Evolutionary conservation across 37 sponge, comb jelly and placozoan genomes (phyloP), one percentile per base, ranked within the genome.

Genomic region (Chondrosia reniformis): DNA sequence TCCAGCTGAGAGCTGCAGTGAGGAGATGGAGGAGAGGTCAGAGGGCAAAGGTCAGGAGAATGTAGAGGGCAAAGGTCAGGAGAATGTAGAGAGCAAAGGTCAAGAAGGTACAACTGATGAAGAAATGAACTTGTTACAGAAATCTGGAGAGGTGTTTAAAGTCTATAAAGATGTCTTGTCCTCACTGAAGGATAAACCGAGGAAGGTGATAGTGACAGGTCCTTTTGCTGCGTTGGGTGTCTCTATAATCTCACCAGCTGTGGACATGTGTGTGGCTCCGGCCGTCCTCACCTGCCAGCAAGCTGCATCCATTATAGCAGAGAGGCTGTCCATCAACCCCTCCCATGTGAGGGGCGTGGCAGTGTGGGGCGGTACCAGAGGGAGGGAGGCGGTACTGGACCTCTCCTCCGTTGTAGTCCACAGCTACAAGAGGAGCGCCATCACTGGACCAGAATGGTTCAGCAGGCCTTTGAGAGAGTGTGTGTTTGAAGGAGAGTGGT

Each of bases 361-460:
- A 19, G 38, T 86, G 15, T 81, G 86, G 77, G 81, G 81, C 28
- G 31, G n/a, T 21, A 55, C 38, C 10, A 58, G 65, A 13, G 45
- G 34, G 25, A 39, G 22, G 12, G 52, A 33, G 0, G 73, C 71
- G 13, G 36, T 52, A 41, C 36, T 62, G 7, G 79, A 55, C 46
- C 6, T 64, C 15, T 33, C 61, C 4, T 74, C 46, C 25, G 13
- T 63, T 45, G 19, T 63, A 38, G 83, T 87, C 22, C 58, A 45
- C 21, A 10, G 75, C 1, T 79, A 61, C 34, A 55, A 41, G 3
- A 87, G 94, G 24, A 61, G 91, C 4, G n/a, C n/a, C n/a, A 84
- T 93, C 1, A 54, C 75, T 12, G 94, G 94, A 0, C 91, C 91
- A 12, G 72, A 55, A 31, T 57, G 52, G 58, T 93, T 81, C 55